Evolutionary conservation across 2,888 invertebrate genomes (phyloP).

Genomic region (Acanthosoma haemorrhoidale): DNA sequence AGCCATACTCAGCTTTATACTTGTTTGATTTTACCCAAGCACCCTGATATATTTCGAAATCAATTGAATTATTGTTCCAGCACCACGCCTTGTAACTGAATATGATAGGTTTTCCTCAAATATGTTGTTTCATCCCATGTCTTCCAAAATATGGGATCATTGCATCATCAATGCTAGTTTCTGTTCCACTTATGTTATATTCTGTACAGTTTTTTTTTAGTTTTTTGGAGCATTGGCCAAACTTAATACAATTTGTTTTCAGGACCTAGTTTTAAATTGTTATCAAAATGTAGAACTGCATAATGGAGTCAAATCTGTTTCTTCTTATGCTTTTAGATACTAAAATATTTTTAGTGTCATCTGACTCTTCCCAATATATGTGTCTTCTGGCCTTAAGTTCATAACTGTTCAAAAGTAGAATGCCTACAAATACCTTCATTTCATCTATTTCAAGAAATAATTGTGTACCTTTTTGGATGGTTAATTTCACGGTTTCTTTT

Average conservation of each 20-base stretch:
- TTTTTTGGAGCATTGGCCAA: too few relatives aligned
- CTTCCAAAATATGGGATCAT: constrained; percentile 30
- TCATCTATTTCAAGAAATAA: constrained; percentile 37
- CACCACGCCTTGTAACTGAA: background rate
- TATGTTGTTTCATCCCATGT: constrained; percentile 31
- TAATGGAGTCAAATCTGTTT: constrained; percentile 37
- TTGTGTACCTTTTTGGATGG: constrained; percentile 37
- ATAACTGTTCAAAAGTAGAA: constrained; percentile 39
- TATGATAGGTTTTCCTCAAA: constrained; percentile 37
- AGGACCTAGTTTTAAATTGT: constrained; percentile 26
- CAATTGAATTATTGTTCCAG: background rate
- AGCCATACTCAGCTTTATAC: background rate
- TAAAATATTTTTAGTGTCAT: constrained; percentile 34
- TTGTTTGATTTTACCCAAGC: background rate
- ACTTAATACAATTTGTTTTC: constrained; percentile 33
- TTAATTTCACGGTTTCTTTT: constrained; percentile 35
- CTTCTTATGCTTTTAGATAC: constrained; percentile 35
- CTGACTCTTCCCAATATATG: constrained; percentile 36
- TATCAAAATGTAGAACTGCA: constrained; percentile 33
- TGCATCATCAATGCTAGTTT: constrained; percentile 37
- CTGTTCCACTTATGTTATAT: background rate
- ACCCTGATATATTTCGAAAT: background rate
- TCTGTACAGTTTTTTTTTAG: constrained; percentile 40
- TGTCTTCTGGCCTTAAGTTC: constrained; percentile 32
- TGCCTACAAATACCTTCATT: constrained; percentile 38